Evolutionary conservation across 2,113 vertebrate genomes (phyloP).

Genomic region (Athene cunicularia): DNA sequence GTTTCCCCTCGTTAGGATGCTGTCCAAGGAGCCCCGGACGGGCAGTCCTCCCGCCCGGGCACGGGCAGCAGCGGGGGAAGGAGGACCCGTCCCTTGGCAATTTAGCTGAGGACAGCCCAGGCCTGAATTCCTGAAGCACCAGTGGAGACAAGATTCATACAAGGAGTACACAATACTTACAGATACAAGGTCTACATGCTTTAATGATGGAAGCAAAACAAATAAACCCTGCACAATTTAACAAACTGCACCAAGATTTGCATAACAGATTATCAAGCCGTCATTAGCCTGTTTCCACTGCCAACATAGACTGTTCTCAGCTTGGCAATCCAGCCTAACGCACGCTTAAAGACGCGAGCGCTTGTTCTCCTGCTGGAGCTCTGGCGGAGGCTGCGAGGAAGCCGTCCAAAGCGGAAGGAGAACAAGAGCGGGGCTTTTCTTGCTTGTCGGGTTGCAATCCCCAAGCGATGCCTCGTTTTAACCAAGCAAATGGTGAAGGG

Average conservation of each 20-base stretch:
- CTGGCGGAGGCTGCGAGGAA: neutral
- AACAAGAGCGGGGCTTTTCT: neutral
- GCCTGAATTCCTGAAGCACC: conserved; percentile 41
- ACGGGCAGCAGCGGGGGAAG: conserved; percentile 25
- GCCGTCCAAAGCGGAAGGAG: neutral
- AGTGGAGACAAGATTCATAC: conserved; percentile 22
- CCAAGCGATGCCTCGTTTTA: neutral
- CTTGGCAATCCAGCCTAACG: conserved; percentile 24
- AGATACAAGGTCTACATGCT: conserved; percentile 68
- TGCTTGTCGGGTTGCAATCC: neutral
- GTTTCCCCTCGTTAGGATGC: conserved; percentile 26
- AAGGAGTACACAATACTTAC: conserved; percentile 71
- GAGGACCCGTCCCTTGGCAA: neutral
- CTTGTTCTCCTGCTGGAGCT: neutral
- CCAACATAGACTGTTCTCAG: neutral
- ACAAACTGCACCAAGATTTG: conserved; percentile 30
- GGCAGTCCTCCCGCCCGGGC: neutral
- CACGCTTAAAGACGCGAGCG: neutral
- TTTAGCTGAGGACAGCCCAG: conserved; percentile 27
- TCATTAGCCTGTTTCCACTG: conserved; percentile 13
- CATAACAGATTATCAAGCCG: neutral
- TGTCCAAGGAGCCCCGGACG: neutral
- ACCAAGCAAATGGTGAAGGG: conserved; percentile 12
- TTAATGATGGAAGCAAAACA: conserved; percentile 50
- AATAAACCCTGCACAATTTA: conserved; percentile 49